Evolutionary conservation across 1,140 invertebrate species (phyloP), one percentile per base, ranked within the genome.

Genomic region (Adelges cooleyi): DNA sequence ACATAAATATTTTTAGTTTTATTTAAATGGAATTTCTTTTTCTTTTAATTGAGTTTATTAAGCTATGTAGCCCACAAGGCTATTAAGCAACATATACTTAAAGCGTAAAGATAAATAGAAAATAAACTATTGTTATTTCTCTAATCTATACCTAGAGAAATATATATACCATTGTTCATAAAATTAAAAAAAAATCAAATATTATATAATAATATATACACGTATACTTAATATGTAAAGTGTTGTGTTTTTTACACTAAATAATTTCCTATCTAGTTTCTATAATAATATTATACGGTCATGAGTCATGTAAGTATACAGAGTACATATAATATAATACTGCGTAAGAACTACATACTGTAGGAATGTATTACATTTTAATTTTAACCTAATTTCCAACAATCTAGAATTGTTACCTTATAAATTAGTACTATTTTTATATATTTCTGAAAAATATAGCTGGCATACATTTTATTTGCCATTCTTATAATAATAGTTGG

Each of bases 141-240:
- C 53, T 59, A 25, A 27, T 59, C 53, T 42, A n/a, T n/a, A 54
- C 23, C 38, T 17, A 59, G 38, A 59, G 25, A 59, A 59, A 23
- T 44, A 54, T n/a, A 48, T 3, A 48, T 25, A 59, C 40, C 40
- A 44, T 25, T 59, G 38, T 59, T 59, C 53, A 44, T 59, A 59
- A 59, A n/a, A n/a, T n/a, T n/a, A n/a, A n/a, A n/a, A 56, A 42
- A 51, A 42, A 59, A 59, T 59, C 53, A 59, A 59, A 59, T 44
- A 59, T 59, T 59, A 56, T 59, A 22, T 44, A 44, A 42, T 44
- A 59, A 59, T 44, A 59, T n/a, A n/a, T n/a, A n/a, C 1, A 59
- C 22, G 38, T 27, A 59, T 59, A 42, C 23, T 56, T 25, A 59
- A 40, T 42, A 44, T 42, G 27, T 10, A 59, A 59, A 4, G 3